Evolutionary conservation across 2,888 invertebrate genomes (phyloP), one percentile per base, ranked within the genome.

Genomic region (Scaptodrosophila latifasciaeformis): DNA sequence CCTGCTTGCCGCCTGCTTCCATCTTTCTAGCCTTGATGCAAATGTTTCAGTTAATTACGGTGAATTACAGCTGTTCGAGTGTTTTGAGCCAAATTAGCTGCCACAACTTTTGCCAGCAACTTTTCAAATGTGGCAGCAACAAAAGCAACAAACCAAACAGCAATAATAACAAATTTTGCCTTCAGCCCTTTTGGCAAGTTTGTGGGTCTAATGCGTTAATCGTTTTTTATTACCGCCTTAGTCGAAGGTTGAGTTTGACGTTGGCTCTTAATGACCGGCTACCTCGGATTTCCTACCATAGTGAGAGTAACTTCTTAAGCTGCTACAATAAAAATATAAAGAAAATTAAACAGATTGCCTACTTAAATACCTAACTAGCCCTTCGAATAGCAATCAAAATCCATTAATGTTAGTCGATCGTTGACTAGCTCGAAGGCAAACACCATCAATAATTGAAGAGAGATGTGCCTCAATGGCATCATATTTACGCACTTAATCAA

Each of bases 61-160:
- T 47, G 60, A 62, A 71, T 76, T 81, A 60, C 44, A 62, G 61
- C 64, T 68, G 18, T 44, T 57, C 57, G 64, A 75, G 76, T 62
- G 59, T 77, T 79, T 68, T n/a, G 39, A 53, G 50, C 55, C 37
- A 68, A 75, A 62, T 81, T 71, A 62, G 57, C 43, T 46, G 19
- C 58, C 58, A 52, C 57, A 75, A 81, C 37, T 49, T 40, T 30
- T 31, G 37, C 15, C 7, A 12, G 29, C 43, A 43, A 43, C 75
- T 74, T 80, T 81, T 67, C 63, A 81, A 78, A 81, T 70, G 78
- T 79, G 81, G 64, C 70, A 60, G 53, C 40, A 48, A 51, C 34
- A 4, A 3, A 10, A 34, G 4, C 10, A 37, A 15, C n/a, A n/a
- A n/a, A 6, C 6, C 6, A 29, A 29, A 29, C 29, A 29, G 18